Conservation (phyloP, 2,888 invertebrate species). For the Cerastoderma edule region DNA sequence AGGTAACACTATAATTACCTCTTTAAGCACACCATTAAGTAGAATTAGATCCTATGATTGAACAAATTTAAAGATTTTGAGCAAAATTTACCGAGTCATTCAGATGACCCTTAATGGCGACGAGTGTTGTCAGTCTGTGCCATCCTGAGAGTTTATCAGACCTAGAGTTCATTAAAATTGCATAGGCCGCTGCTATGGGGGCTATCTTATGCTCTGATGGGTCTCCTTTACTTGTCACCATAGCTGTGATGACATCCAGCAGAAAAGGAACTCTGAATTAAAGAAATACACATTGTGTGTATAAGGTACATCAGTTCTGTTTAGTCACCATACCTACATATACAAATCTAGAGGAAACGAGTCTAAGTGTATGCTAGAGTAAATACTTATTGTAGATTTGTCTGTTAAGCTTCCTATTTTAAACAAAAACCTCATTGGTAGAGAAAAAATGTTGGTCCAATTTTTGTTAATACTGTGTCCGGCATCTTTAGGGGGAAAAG, state of each 20-base stretch:
- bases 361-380: too few relatives aligned
- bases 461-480: not conserved
- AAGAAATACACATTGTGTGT: not conserved
- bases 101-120: not conserved
- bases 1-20: too few relatives aligned
- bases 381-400: too few relatives aligned
- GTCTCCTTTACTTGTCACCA: not conserved
- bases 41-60: too few relatives aligned
- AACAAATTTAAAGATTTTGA: too few relatives aligned
- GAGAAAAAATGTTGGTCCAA: too few relatives aligned
- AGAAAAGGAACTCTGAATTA: not conserved
- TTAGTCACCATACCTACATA: too few relatives aligned
- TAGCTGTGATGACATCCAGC: not conserved
- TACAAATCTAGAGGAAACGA: too few relatives aligned
- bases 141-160: not conserved
- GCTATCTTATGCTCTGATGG: not conserved
- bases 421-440: too few relatives aligned
- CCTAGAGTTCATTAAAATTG: not conserved
- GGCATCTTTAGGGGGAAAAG: not conserved
- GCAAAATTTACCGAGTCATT: not conserved
- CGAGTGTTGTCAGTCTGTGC: not conserved
- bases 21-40: too few relatives aligned
- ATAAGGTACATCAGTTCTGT: too few relatives aligned
- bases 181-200: not conserved
- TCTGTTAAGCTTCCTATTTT: too few relatives aligned